phyloP scores from a whole-genome alignment of 2,797 vertebrate genomes.

The Ataeniobius toweri region DNA sequence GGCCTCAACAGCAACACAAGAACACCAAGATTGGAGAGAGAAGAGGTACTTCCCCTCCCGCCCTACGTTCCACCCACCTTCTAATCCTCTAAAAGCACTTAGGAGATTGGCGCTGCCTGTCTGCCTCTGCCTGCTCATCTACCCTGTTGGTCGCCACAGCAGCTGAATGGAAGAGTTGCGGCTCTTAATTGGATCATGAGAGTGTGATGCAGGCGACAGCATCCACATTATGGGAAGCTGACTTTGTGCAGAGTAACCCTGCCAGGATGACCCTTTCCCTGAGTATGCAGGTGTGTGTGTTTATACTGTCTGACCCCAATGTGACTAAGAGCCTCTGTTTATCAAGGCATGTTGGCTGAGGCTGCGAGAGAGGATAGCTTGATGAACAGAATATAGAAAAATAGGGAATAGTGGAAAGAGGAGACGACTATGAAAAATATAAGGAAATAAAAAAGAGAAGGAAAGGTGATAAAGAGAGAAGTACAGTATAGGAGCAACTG shows the following conservation, averaged over 20 bases:
- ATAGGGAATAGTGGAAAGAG: conserved; percentile 41
- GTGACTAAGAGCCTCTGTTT: conserved; percentile 98
- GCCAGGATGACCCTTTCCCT: conserved; percentile 79
- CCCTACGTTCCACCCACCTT: conserved; percentile 87
- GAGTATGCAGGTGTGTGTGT: conserved; percentile 41
- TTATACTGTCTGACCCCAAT: conserved; percentile 89
- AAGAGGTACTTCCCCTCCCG: conserved; percentile 81
- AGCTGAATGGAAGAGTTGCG: conserved; percentile 88
- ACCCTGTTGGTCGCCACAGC: conserved; percentile 89
- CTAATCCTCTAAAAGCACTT: conserved; percentile 99
- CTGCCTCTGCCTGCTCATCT: conserved; percentile 90
- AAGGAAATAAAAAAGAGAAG: conserved; percentile 17
- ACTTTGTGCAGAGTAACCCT: conserved; percentile 88
- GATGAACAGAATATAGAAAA: conserved; percentile 72
- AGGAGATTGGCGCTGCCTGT: conserved; percentile 97
- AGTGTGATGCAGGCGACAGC: conserved; percentile 93
- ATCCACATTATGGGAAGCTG: conserved; percentile 94
- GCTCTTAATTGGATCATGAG: conserved; percentile 99
- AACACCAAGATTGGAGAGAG: conserved; percentile 46
- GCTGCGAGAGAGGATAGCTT: conserved; percentile 78
- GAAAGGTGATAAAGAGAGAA: conserved; percentile 23
- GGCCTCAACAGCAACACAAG: conserved; percentile 44
- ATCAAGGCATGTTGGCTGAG: conserved; percentile 79
- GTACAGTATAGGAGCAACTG: conserved; percentile 20
- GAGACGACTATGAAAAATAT: conserved; percentile 32